phyloP scores from a whole-genome alignment of 2,888 invertebrate species.

The Oegoconia quadripuncta region DNA sequence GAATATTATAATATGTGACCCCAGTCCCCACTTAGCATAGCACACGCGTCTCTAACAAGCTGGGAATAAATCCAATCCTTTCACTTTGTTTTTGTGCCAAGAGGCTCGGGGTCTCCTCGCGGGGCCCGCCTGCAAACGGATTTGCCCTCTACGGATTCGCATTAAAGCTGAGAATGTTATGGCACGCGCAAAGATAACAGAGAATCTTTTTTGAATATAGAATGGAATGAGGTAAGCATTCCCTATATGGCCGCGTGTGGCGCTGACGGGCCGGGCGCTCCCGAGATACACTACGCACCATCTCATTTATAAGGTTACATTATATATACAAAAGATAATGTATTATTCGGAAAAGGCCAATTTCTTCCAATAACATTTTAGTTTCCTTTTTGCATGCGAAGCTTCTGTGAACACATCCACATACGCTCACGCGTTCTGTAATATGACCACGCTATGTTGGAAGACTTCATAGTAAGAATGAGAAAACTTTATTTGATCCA shows the following conservation, averaged over 20 bases:
- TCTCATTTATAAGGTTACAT: too few species aligned
- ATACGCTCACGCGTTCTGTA: too few species aligned
- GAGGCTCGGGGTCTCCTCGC: background rate
- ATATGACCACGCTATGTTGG: too few species aligned
- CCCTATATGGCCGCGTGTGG: background rate
- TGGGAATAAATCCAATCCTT: slow-evolving; percentile 16
- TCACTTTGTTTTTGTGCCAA: slow-evolving; percentile 15
- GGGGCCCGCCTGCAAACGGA: background rate
- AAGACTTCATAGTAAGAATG: too few species aligned
- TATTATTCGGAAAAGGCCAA: too few species aligned
- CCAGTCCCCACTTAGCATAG: slow-evolving; percentile 22
- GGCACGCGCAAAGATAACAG: background rate
- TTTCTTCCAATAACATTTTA: too few species aligned
- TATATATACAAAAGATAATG: too few species aligned
- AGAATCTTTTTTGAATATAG: slow-evolving; percentile 3
- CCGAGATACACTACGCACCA: too few species aligned
- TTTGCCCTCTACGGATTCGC: background rate
- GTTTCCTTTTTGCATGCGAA: too few species aligned
- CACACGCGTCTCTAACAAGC: slow-evolving; percentile 17
- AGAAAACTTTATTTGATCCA: too few species aligned
- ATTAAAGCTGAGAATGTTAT: background rate
- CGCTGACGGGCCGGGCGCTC: background rate
- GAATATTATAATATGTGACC: slow-evolving; percentile 24
- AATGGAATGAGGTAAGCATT: slow-evolving; percentile 3
- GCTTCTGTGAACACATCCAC: too few species aligned